Conservation (phyloP, 2,113 vertebrate species). For the Petrocephalus zakoni region DNA sequence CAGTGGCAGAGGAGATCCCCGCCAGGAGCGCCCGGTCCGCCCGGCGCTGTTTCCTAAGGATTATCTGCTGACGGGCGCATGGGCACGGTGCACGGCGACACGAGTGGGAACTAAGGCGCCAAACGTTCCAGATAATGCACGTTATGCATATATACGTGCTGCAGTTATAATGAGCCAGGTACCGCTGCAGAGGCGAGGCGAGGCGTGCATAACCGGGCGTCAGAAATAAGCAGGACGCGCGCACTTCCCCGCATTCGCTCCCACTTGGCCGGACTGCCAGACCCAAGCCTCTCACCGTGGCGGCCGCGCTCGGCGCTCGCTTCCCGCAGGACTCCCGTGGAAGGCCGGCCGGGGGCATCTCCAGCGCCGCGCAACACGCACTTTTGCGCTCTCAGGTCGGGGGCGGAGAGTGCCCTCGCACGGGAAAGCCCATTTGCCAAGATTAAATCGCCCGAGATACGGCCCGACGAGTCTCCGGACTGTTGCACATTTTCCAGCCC, state of each 20-base stretch:
- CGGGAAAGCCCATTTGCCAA: slow-evolving; percentile 26
- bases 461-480: neutral
- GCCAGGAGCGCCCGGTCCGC: slow-evolving; percentile 28
- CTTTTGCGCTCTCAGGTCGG: slow-evolving; percentile 29
- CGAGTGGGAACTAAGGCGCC: neutral
- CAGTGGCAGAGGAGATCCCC: slow-evolving; percentile 21
- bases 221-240: neutral
- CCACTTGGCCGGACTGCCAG: neutral
- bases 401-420: slow-evolving; percentile 26
- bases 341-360: slow-evolving; percentile 58
- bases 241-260: neutral
- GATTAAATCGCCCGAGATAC: slow-evolving; percentile 4
- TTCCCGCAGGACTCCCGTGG: slow-evolving; percentile 25
- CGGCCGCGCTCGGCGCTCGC: slow-evolving; percentile 33
- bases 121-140: slow-evolving; percentile 17
- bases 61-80: slow-evolving; percentile 53
- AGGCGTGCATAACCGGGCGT: neutral
- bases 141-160: neutral
- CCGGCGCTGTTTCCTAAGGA: slow-evolving; percentile 61
- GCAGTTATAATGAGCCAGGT: neutral
- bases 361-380: slow-evolving; percentile 61
- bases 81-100: slow-evolving; percentile 33
- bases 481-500: slow-evolving; percentile 52
- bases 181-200: neutral
- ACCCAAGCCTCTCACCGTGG: slow-evolving; percentile 42